Base-by-base conservation (phyloP, 1,140 invertebrate species). In the Sitodiplosis mosellana region DNA sequence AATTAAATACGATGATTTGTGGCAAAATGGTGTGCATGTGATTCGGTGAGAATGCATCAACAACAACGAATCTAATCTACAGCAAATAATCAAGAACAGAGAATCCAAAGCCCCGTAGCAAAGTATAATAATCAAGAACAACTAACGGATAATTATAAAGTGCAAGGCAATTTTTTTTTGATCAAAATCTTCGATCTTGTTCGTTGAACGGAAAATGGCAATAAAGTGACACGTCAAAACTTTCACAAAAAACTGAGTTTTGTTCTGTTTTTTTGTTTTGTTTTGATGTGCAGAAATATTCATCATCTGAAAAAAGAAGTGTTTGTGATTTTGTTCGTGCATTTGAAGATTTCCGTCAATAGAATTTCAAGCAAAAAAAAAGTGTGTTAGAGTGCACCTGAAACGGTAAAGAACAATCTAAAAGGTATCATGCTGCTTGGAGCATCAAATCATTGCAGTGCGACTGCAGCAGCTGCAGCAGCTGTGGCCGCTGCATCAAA, bases 401-500 rank as follows among this genome's bases (percentile, higher is more conserved):
- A 27, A 10, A 3, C 27, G 27, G 27, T 10, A 27, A 10, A 27
- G 10, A 27, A 27, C 10, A 27, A 27, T 27, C 3, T 3, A 5
- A 27, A 27, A 27, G 10, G 27, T 27, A 27, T 27, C 27, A 49
- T 47, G 48, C 33, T 47, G 22, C 42, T 51, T 14, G 46, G 45
- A 33, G 33, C 43, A 46, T 38, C 49, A 46, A 46, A 48, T 40
- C 49, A 46, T 48, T 59, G 33, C 61, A 67, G 46, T 61, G 3
- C 27, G 27, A 10, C 27, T 27, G 27, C 27, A 27, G 27, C 27
- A 27, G 27, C 27, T 27, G 27, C 27, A 10, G 63, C 33, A 61
- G 65, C 52, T 66, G 60, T 50, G 61, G 57, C n/a, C n/a, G n/a
- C 15, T 54, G 59, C 45, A 34, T 48, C 47, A 48, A 67, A 71